Percentiles rank a stretch among this genome's conserved stretches.
Conservation (phyloP, 2,888 invertebrate species). For the Choreutis nemorana region DNA sequence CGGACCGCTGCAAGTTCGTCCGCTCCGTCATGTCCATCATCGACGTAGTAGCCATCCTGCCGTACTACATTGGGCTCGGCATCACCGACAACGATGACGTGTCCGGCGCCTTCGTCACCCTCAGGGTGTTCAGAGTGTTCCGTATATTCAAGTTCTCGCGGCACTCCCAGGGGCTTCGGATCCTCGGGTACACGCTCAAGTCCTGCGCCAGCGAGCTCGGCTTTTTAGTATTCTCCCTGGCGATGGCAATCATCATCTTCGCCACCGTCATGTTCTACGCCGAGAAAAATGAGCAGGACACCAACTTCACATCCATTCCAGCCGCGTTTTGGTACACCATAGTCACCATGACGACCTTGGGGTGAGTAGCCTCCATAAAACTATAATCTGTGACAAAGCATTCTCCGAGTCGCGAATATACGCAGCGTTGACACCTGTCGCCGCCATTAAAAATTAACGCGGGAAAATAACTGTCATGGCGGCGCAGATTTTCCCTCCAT, state of each 20-base stretch:
- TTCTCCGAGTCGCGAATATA: slow-evolving; percentile 7
- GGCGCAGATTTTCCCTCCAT: slow-evolving; percentile 33
- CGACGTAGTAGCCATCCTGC: slow-evolving; percentile 98
- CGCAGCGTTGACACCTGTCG: slow-evolving; percentile 46
- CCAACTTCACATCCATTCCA: slow-evolving; percentile 99
- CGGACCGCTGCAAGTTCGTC: slow-evolving; percentile 96
- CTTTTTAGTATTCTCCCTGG: slow-evolving; percentile 98
- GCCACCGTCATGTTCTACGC: slow-evolving; percentile 99
- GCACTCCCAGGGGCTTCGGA: slow-evolving; percentile 98
- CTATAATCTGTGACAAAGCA: slow-evolving; percentile 1
- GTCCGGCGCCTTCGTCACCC: slow-evolving; percentile 98
- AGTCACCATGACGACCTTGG: slow-evolving; percentile 99
- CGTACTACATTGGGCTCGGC: slow-evolving; percentile 98
- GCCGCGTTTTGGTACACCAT: slow-evolving; percentile 99
- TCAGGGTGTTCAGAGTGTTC: slow-evolving; percentile 98
- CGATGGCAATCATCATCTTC: slow-evolving; percentile 99
- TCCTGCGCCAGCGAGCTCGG: slow-evolving; percentile 99
- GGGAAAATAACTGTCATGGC: slow-evolving; percentile 51
- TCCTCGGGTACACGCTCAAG: slow-evolving; percentile 98
- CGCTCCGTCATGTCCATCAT: slow-evolving; percentile 99
- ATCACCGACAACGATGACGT: slow-evolving; percentile 99
- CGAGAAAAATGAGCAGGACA: slow-evolving; percentile 97
- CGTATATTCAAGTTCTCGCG: slow-evolving; percentile 99
- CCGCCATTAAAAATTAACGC: slow-evolving; percentile 45
- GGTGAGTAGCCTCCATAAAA: slow-evolving; percentile 73